A percentile compares a stretch with the other conserved stretches of the same genome.
Evolutionary conservation across 2,113 vertebrate species (phyloP).

Genomic region (Rhombomys opimus): DNA sequence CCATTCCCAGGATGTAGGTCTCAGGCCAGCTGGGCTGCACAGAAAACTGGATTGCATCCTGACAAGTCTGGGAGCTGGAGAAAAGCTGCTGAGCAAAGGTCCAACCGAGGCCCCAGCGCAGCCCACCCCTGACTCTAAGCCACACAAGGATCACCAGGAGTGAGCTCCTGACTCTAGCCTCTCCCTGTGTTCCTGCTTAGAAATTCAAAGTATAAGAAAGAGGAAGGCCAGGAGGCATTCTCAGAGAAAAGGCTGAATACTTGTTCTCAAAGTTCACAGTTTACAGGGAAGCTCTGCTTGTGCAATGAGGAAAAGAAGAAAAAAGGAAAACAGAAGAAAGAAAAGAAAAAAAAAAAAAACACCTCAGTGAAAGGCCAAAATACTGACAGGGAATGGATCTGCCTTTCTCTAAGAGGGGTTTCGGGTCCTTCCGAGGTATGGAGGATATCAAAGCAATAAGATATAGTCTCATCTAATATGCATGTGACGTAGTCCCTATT

Average conservation of each 20-base stretch:
- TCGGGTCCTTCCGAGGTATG: not conserved
- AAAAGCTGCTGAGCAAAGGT: conserved; percentile 30
- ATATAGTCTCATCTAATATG: not conserved
- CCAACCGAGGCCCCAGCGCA: not conserved
- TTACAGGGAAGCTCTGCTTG: conserved; percentile 77
- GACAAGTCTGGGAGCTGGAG: conserved; percentile 55
- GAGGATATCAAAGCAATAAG: not conserved
- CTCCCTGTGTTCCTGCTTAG: conserved; percentile 74
- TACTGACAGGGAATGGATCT: not conserved
- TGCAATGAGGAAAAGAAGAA: not conserved
- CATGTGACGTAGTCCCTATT: not conserved
- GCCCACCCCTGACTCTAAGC: conserved; percentile 64
- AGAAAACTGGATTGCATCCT: conserved; percentile 64
- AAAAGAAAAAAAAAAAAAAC: not conserved
- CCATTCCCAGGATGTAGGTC: conserved; percentile 69
- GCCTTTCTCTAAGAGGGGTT: not conserved
- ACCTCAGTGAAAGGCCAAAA: not conserved
- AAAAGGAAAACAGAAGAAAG: not conserved
- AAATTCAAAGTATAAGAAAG: conserved; percentile 71
- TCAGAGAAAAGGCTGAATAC: conserved; percentile 62
- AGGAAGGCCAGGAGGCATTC: conserved; percentile 65
- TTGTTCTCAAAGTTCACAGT: conserved; percentile 78
- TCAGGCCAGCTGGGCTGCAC: conserved; percentile 50
- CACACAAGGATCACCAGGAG: conserved; percentile 68
- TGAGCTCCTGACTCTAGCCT: conserved; percentile 63